phyloP scores from a whole-genome alignment of 2,113 vertebrate genomes.

The Geococcyx californianus region DNA sequence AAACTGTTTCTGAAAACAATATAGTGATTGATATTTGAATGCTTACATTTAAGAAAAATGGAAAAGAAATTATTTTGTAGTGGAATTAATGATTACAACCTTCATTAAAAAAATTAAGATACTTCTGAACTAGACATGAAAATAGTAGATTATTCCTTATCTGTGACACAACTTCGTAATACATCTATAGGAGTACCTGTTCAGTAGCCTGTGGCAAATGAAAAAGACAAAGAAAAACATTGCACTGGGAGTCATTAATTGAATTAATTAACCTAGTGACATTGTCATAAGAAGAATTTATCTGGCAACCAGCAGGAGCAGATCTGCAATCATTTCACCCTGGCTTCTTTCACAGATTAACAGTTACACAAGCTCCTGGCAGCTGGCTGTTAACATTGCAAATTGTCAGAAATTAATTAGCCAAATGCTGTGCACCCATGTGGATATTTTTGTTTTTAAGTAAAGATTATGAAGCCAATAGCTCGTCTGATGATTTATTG shows the following conservation, averaged over 20 bases:
- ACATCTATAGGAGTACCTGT: conserved; percentile 28
- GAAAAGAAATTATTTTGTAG: not conserved
- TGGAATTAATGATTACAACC: not conserved
- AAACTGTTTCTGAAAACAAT: not conserved
- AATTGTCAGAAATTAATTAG: conserved; percentile 70
- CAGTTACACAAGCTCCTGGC: conserved; percentile 12
- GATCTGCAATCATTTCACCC: conserved; percentile 40
- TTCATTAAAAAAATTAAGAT: not conserved
- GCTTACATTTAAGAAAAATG: not conserved
- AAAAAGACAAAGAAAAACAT: conserved; percentile 60
- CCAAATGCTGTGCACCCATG: conserved; percentile 52
- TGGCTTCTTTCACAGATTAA: conserved; percentile 53
- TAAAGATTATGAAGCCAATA: conserved; percentile 52
- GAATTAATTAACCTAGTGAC: conserved; percentile 72
- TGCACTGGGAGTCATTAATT: conserved; percentile 59
- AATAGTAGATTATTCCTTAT: not conserved
- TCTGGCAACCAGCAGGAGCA: conserved; percentile 68
- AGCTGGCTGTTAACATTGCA: conserved; percentile 42
- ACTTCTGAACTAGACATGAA: not conserved
- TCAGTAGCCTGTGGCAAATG: conserved; percentile 65
- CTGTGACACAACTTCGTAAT: conserved; percentile 3
- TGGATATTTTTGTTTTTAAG: conserved; percentile 58
- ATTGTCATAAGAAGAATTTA: conserved; percentile 68
- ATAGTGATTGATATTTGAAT: not conserved
- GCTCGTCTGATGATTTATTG: conserved; percentile 13